Evolutionary conservation across 2,888 invertebrate genomes (phyloP).

Genomic region (Theodoxus fluviatilis): DNA sequence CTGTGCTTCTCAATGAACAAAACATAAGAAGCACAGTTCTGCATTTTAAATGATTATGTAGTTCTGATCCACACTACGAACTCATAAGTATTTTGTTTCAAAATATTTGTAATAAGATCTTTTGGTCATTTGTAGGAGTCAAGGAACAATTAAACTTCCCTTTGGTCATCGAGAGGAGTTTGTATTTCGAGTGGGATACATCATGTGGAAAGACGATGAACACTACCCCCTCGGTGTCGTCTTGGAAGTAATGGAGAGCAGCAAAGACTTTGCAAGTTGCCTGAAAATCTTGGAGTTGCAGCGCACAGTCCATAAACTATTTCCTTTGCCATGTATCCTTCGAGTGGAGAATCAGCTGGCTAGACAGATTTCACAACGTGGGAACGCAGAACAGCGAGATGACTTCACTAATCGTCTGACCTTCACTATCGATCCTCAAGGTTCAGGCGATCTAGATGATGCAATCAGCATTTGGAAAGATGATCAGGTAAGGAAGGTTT

Average conservation of each 20-base stretch:
- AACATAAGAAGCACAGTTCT: no score
- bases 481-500: constrained; percentile 12
- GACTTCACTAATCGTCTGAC: constrained; percentile 34
- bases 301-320: constrained; percentile 25
- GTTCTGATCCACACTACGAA: no score
- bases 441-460: constrained; percentile 42
- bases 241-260: constrained; percentile 35
- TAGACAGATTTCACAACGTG: no score
- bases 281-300: constrained; percentile 28
- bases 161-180: constrained; percentile 35
- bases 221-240: constrained; percentile 43
- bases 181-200: constrained; percentile 41
- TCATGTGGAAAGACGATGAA: constrained; percentile 36
- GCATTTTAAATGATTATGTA: no score
- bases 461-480: constrained; percentile 37
- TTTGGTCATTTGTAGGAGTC: no score
- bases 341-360: no score
- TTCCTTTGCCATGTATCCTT: no score
- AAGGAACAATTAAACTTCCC: no score
- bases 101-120: no score
- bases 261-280: constrained; percentile 25
- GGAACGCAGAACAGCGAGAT: constrained; percentile 10
- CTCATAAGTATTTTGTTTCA: no score
- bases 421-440: constrained; percentile 45
- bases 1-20: no score